Conservation (phyloP, 2,113 vertebrate genomes). For the Recurvirostra avosetta region DNA sequence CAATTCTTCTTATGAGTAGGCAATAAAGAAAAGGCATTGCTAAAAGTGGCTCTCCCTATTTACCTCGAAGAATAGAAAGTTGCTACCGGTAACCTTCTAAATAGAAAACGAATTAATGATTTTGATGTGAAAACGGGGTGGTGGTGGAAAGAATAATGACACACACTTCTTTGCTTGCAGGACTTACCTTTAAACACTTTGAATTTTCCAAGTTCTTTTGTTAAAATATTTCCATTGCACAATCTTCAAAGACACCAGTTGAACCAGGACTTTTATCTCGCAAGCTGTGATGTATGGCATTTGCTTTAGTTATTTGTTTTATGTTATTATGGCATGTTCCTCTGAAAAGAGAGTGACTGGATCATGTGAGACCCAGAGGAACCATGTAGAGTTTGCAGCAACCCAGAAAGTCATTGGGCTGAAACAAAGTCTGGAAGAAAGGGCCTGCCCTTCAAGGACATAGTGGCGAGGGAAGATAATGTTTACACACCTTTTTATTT, state of each 20-base stretch:
- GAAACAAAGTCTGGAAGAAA: constrained; percentile 29
- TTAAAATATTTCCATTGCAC: neutral
- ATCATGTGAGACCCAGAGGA: neutral
- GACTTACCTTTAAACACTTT: neutral
- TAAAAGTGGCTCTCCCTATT: neutral
- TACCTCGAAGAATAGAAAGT: neutral
- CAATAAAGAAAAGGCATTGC: neutral
- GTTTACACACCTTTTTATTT: neutral
- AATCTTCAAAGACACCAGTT: neutral
- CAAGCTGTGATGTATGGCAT: neutral
- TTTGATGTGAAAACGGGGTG: neutral
- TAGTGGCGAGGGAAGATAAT: neutral
- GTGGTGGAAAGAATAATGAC: neutral
- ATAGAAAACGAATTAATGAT: neutral
- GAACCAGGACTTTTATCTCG: neutral
- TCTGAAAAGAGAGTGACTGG: neutral
- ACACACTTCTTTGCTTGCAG: neutral
- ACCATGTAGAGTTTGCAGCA: neutral
- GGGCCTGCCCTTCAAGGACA: neutral
- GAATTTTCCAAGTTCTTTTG: neutral
- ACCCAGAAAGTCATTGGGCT: neutral
- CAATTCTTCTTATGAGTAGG: neutral
- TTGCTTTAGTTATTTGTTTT: neutral
- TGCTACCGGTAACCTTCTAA: neutral
- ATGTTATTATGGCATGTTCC: neutral